Conservation (phyloP, 2,888 invertebrate genomes). For the Drosophila monieri region DNA sequence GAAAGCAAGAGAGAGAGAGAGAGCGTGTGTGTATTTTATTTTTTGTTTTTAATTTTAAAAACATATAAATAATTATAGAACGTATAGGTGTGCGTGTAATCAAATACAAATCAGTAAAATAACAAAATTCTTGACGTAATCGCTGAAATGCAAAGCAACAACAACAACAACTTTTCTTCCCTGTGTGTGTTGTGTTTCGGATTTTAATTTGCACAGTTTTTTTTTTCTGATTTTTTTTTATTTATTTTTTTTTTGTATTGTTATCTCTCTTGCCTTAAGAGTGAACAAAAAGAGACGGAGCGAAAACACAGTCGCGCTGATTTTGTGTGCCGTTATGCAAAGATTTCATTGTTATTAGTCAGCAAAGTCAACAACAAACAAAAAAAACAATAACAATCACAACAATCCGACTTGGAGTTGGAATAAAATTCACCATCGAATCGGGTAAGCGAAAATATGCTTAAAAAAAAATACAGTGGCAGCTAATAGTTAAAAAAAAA, state of each 20-base stretch:
- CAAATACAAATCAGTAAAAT: constrained; percentile 63
- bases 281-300: constrained; percentile 46
- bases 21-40: constrained; percentile 2
- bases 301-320: constrained; percentile 36
- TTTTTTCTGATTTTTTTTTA: background rate
- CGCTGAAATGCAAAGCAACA: constrained; percentile 56
- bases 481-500: too few relatives aligned
- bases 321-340: constrained; percentile 59
- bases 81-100: constrained; percentile 58
- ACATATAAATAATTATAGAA: constrained; percentile 63
- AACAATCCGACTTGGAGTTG: constrained; percentile 8
- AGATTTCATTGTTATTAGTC: constrained; percentile 73
- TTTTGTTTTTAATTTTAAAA: constrained; percentile 47
- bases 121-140: constrained; percentile 74
- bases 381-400: background rate
- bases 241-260: constrained; percentile 43
- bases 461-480: background rate
- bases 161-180: constrained; percentile 29
- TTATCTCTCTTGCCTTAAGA: constrained; percentile 58
- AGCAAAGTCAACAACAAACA: constrained; percentile 42
- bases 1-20: too few relatives aligned
- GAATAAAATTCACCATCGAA: constrained; percentile 6
- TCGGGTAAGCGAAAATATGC: constrained; percentile 55
- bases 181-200: constrained; percentile 15
- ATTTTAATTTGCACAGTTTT: constrained; percentile 30